Percentiles rank a stretch among this genome's conserved stretches.
phyloP scores from a whole-genome alignment of 2,797 vertebrate genomes.

The Artibeus lituratus region DNA sequence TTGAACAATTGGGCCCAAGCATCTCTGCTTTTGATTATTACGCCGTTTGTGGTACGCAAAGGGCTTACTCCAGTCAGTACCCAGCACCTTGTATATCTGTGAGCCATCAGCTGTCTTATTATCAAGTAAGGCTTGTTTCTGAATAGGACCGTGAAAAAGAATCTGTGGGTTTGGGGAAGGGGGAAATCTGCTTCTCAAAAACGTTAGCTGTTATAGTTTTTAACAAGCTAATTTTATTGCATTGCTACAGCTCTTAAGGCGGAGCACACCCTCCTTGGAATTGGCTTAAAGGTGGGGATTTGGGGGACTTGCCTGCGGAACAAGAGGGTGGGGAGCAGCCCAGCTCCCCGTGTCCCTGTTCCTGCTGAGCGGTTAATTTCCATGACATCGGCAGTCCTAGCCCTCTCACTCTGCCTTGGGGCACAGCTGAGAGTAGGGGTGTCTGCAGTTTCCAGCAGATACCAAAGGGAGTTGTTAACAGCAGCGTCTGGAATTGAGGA shows the following conservation, averaged over 20 bases:
- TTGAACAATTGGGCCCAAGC: neutral
- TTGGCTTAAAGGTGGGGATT: neutral
- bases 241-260: neutral
- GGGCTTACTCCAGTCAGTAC: neutral
- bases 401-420: neutral
- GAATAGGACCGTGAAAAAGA: constrained; percentile 2
- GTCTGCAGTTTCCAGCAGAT: neutral
- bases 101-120: neutral
- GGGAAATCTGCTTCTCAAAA: neutral
- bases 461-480: neutral
- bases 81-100: neutral
- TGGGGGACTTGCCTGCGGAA: neutral
- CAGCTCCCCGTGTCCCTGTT: neutral
- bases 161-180: constrained; percentile 15
- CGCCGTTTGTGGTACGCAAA: neutral
- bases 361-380: constrained; percentile 9
- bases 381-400: neutral
- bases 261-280: neutral
- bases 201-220: constrained; percentile 36
- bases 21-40: neutral
- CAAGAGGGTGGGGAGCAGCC: neutral
- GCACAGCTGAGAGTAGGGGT: neutral
- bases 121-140: constrained; percentile 21
- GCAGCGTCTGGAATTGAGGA: constrained; percentile 41
- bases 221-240: constrained; percentile 38